Evolutionary conservation across 2,113 vertebrate species (phyloP), one percentile per base, ranked within the genome.

Genomic region (Callithrix jacchus): DNA sequence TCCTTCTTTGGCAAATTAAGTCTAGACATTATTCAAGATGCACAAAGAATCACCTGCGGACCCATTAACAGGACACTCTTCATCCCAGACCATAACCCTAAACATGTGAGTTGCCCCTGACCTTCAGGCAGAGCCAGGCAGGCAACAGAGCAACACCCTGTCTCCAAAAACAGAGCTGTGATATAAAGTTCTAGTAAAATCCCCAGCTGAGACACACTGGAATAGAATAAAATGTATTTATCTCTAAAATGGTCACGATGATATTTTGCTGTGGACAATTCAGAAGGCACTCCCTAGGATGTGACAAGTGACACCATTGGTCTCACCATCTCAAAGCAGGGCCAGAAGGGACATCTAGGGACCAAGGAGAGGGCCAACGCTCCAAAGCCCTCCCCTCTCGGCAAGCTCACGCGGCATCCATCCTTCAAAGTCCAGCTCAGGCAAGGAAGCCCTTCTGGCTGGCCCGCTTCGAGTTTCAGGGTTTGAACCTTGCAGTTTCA

Each of bases 301-400:
- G 16, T 25, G 12, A 64, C 9, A 54, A 58, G n/a, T 9, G 73
- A 14, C 1, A 45, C 5, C 40, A 8, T 13, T 1, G 32, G 58
- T 3, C 45, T 12, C 6, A 2, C 40, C 47, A 20, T 47, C 47
- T 54, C 52, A 45, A 87, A 54, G 42, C 5, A 13, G 1, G 18
- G 70, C n/a, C 47, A 42, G n/a, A 35, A 61, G 20, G 71, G 16
- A 64, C 12, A 10, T 40, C 0, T 1, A 30, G 21, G 2, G 10
- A 14, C 64, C 7, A 49, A 54, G 42, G 49, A 71, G 35, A 71
- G 5, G 42, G 5, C 2, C 0, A 7, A 7, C 12, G 16, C 9
- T 11, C 74, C n/a, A 5, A 0, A 0, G 32, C 20, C 71, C 37
- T 16, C 2, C 11, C 21, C 3, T n/a, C 10, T 58, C 16, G 20